Base-by-base conservation (phyloP, 2,113 vertebrate genomes). In the Tapirus terrestris region DNA sequence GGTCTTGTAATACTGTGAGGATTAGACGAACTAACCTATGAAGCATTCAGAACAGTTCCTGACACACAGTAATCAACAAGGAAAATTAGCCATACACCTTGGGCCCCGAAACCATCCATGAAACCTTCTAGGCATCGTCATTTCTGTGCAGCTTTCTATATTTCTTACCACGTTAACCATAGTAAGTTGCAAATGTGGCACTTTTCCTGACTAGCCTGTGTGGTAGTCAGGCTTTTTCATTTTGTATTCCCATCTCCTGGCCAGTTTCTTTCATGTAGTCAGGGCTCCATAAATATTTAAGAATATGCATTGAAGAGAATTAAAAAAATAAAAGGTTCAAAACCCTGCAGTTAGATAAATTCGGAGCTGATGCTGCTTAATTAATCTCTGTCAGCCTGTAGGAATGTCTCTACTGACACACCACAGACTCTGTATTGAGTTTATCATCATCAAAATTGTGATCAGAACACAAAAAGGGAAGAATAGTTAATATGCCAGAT, bases 401-500 rank as follows among this genome's bases (percentile, higher is more conserved):
- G 29, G 20, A n/a, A 65, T 36, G 8, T 33, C 48, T 70, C 48
- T 65, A 56, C 77, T 39, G 43, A 81, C 25, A 81, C 6, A 94
- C 13, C 27, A 60, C 20, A 39, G 56, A 17, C 48, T 4, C 73
- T 43, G 1, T 61, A 58, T n/a, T 53, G n/a, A 84, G 20, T 67
- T 14, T 53, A 36, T 43, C 25, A 1, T 77, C 53, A 67, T 68
- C 39, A 43, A 91, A 97, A 89, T 79, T n/a, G 29, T 39, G 39
- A 94, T 56, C n/a, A 33, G 43, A 65, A 83, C 29, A 81, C 27
- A 93, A 79, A 43, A 8, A 95, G 51, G 51, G 25, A 96, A 51
- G 58, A 72, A 45, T 20, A 81, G 17, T 72, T 88, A 56, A 21
- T 70, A 68, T 25, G 43, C 51, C 23, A 84, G 23, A 65, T 20